phyloP scores from a whole-genome alignment of 2,797 vertebrate genomes.

The Florisuga fusca region DNA sequence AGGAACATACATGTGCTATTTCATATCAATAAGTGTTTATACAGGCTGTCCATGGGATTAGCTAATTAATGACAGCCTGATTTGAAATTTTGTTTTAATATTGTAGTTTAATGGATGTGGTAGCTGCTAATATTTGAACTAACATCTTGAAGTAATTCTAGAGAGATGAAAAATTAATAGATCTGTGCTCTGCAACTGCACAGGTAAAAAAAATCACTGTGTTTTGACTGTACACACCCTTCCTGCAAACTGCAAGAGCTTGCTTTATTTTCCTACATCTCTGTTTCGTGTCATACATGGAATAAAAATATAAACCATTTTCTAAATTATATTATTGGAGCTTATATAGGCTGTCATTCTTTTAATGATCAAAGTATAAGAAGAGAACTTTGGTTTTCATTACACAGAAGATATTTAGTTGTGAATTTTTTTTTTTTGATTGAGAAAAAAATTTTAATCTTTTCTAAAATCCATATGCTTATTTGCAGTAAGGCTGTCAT shows the following conservation, averaged over 20 bases:
- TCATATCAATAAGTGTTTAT: neutral
- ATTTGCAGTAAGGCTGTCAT: neutral
- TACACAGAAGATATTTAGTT: neutral
- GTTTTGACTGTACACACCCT: neutral
- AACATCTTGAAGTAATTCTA: neutral
- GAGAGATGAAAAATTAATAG: neutral
- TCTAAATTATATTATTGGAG: neutral
- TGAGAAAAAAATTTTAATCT: neutral
- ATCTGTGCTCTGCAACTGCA: neutral
- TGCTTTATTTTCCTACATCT: neutral
- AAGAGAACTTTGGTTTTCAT: neutral
- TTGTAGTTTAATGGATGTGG: neutral
- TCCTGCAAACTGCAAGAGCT: neutral
- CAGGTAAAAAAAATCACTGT: neutral
- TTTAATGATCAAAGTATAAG: neutral
- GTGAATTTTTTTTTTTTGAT: neutral
- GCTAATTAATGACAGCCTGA: neutral
- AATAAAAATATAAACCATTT: neutral
- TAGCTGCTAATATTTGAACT: neutral
- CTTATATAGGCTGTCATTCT: neutral
- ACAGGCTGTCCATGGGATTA: neutral
- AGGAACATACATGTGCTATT: neutral
- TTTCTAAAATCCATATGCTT: neutral
- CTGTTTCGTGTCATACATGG: neutral
- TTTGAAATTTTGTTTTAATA: neutral